Evolutionary conservation across 1,140 invertebrate species (phyloP).

Genomic region (Cotesia chilonis): DNA sequence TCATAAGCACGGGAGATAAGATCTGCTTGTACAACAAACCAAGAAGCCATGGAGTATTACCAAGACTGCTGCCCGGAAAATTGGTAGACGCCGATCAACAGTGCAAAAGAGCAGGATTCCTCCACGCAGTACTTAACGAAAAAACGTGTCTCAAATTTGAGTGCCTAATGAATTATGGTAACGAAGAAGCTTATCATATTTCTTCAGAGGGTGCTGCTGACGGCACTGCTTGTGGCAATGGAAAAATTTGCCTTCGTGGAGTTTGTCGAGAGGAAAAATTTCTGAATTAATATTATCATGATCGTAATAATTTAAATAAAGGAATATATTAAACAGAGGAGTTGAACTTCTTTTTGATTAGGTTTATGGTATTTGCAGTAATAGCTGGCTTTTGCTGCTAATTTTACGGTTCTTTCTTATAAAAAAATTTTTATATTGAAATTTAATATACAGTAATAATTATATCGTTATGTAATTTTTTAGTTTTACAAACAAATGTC

Average conservation of each 20-base stretch:
- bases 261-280: not conserved
- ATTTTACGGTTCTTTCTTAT: too few species aligned
- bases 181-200: not conserved
- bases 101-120: not conserved
- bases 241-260: conserved; percentile 10
- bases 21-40: conserved; percentile 20
- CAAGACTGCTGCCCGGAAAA: conserved; percentile 14
- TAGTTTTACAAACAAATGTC: too few species aligned
- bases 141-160: not conserved
- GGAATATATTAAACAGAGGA: too few species aligned
- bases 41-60: not conserved
- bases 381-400: too few species aligned
- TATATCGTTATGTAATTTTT: too few species aligned
- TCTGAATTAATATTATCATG: not conserved
- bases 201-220: not conserved
- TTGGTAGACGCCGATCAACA: conserved; percentile 10
- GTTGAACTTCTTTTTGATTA: too few species aligned
- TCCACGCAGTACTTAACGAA: not conserved
- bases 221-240: conserved; percentile 1
- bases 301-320: too few species aligned
- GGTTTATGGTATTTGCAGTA: too few species aligned
- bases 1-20: not conserved
- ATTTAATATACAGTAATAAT: too few species aligned
- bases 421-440: too few species aligned
- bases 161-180: not conserved